These are phyloP conservation scores for Cosmia pyralina DNA, from an alignment of 2,888 invertebrate species.

Conservation along the genomic window DNA sequence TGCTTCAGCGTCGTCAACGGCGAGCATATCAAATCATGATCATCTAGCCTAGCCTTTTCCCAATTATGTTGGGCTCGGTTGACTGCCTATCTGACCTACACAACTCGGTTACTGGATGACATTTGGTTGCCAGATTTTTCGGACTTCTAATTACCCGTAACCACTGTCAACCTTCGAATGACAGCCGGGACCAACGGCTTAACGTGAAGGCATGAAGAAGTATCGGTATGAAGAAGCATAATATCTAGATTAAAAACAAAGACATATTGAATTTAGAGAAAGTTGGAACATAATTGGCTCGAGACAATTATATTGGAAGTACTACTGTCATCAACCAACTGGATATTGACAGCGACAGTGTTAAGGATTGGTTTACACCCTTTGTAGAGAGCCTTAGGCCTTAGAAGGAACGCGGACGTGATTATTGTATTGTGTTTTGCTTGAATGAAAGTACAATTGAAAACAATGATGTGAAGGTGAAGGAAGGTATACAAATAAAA, in stretches of 20 bases:
- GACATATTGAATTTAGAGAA: slow-evolving; percentile 13
- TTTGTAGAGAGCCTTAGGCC: slow-evolving; percentile 1
- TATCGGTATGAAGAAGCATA: background rate
- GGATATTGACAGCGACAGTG: background rate
- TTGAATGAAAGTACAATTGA: slow-evolving; percentile 18
- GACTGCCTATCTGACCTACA: background rate
- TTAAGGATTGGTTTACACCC: slow-evolving; percentile 15
- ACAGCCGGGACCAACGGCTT: no score
- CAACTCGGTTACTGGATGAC: background rate
- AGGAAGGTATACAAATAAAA: background rate
- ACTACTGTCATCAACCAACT: slow-evolving; percentile 3
- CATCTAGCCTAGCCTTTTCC: background rate
- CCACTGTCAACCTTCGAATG: background rate
- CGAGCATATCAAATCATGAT: background rate
- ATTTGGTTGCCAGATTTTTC: background rate
- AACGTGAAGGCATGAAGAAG: background rate
- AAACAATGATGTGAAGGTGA: background rate
- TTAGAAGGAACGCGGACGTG: slow-evolving; percentile 9
- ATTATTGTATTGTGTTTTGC: slow-evolving; percentile 1
- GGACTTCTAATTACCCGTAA: background rate
- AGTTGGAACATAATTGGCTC: slow-evolving; percentile 24
- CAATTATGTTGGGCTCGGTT: background rate
- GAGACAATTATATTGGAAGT: slow-evolving; percentile 4
- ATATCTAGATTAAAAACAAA: background rate
- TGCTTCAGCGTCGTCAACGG: no score